Base-by-base conservation (phyloP, 92 coral and sea anemone genomes). In the Siderastrea radians region DNA sequence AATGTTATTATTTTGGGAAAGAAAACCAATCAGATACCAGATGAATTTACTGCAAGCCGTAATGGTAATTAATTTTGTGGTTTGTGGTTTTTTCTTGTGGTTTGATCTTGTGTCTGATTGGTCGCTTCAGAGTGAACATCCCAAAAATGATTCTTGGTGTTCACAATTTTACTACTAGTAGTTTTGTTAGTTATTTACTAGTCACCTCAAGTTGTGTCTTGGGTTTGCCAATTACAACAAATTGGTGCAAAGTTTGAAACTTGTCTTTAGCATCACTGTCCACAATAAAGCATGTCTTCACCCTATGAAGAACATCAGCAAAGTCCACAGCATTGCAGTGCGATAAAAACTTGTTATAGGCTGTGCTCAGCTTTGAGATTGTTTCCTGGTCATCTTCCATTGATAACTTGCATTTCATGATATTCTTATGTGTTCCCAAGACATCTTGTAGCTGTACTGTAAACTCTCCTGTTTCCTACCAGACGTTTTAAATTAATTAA, bases 291-390 rank as follows among this genome's bases (percentile, higher is more conserved):
- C 84, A 86, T 49, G 85, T 67, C 46, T 79, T 62, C 3, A 95
- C 95, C 67, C 86, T 86, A 57, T 82, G 85, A 61, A 91, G 85
- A 52, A 95, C 43, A 66, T 93, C 98, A 1, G 93, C 85, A 87
- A 88, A 95, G 83, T 95, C 98, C 74, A 93, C 76, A 4, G 96
- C 95, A 82, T 95, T 93, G 84, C 96, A 93, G 86, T 95, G 85
- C 4, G 59, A 74, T 82, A 95, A 86, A 73, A 95, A 93, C 51
- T 88, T 80, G 67, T 77, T 79, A 73, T 95, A 95, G 43, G 74
- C 87, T 69, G 84, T 68, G 14, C 68, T 59, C 51, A 85, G 67
- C 64, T 60, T 80, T 59, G 73, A 46, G 49, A 38, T 7, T 68
- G 38, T 51, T 57, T 77, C 77, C 2, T 53, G 48, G 6, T 62